Base-by-base conservation (phyloP, 64 coral and sea anemone species). In the Orbicella faveolata region DNA sequence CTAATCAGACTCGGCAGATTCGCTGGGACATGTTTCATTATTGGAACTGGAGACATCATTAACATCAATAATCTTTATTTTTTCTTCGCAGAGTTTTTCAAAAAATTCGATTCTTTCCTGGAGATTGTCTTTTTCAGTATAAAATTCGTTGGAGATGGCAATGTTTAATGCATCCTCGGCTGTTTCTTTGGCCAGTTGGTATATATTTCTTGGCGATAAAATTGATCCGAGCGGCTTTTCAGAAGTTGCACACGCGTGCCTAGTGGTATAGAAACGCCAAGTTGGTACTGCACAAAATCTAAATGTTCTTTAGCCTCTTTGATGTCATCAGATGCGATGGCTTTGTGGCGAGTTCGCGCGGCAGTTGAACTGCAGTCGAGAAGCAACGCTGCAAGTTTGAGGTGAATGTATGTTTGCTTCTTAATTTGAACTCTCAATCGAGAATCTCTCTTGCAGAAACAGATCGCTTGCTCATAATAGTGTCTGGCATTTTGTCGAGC, bases 181-280 rank as follows among this genome's bases (percentile, higher is more conserved):
- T 41, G 35, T 54, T 20, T 79, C 52, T 17, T 54, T 79, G 0
- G 76, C 76, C 12, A 79, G 52, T 20, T 54, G 52, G 8, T 39
- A 39, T 39, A 39, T 20, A 19, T 37, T 54, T 10, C 76, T 15
- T 79, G 76, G 23, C 76, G 76, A 79, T 79, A 79, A 54, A 51
- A 54, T n/a, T 79, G 76, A 54, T 79, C 76, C 36, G 76, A 79
- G 12, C 76, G 76, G 7, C 2, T 79, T 79, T 79, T 79, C 7
- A 79, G 23, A 20, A 79, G 52, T 34, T 79, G 76, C 19, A 51
- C 36, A 6, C 76, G 19, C 13, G 76, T 79, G 13, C 76, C 76
- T 19, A 17, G 1, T 11, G 76, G 76, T 21, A 79, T 1, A 70
- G n/a, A 26, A n/a, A n/a, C 67, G 25, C 67, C 67, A 33, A 70